Percentiles rank a stretch among this genome's conserved stretches.
Conservation (phyloP, 2,113 vertebrate genomes). For the Lophius piscatorius region DNA sequence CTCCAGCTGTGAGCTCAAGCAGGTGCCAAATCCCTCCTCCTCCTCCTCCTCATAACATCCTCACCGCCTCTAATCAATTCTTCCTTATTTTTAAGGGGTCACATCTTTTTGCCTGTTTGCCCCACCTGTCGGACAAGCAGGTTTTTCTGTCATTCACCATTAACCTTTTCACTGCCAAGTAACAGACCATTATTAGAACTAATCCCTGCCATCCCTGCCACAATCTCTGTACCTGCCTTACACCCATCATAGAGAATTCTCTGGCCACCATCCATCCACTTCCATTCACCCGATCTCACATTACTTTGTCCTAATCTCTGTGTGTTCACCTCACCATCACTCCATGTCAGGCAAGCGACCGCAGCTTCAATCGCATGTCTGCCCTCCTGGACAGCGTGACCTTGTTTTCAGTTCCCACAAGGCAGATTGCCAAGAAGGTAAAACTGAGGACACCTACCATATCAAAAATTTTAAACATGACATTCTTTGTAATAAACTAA, state of each 20-base stretch:
- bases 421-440: conserved; percentile 90
- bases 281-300: conserved; percentile 59
- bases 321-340: conserved; percentile 70
- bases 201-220: conserved; percentile 31
- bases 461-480: conserved; percentile 68
- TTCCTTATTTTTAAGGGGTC: conserved; percentile 15
- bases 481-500: conserved; percentile 31
- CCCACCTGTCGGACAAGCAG: not conserved
- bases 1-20: conserved; percentile 90
- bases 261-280: conserved; percentile 37
- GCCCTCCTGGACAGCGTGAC: conserved; percentile 86
- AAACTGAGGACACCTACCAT: conserved; percentile 58
- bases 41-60: conserved; percentile 28
- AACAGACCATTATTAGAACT: conserved; percentile 18
- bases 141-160: conserved; percentile 15
- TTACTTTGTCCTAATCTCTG: conserved; percentile 67
- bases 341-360: conserved; percentile 84
- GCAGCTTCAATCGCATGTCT: conserved; percentile 87
- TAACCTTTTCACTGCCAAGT: conserved; percentile 32
- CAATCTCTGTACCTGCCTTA: conserved; percentile 13
- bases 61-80: conserved; percentile 27
- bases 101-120: conserved; percentile 13
- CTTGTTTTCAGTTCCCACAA: conserved; percentile 79
- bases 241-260: conserved; percentile 34
- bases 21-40: conserved; percentile 82